A percentile compares a stretch with the other conserved stretches of the same genome.
These are phyloP conservation scores for Desmophyllum pertusum DNA, from an alignment of 92 coral and sea anemone genomes.

Conservation along the genomic window DNA sequence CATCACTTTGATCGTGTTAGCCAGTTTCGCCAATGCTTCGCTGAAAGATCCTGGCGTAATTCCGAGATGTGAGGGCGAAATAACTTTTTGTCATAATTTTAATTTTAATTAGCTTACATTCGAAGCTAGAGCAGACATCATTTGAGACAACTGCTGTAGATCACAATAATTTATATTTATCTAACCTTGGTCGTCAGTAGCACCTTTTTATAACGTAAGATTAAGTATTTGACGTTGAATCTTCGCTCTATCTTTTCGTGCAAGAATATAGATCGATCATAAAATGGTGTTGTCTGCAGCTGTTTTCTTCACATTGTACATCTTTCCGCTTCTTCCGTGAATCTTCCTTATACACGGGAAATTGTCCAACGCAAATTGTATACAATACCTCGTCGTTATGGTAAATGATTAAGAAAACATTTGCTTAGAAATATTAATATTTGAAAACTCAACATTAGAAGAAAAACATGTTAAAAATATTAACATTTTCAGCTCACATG, in stretches of 20 bases:
- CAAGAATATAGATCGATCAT: not conserved
- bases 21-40: conserved; percentile 95
- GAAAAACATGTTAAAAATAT: conserved; percentile 18
- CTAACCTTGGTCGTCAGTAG: not conserved
- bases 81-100: not conserved
- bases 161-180: not conserved
- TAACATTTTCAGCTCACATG: not conserved
- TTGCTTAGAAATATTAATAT: not conserved
- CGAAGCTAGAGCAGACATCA: not conserved
- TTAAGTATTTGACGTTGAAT: not conserved
- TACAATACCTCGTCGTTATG: not conserved
- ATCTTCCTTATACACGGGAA: not conserved
- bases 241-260: not conserved
- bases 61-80: conserved; percentile 76
- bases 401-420: conserved; percentile 12
- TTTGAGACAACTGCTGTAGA: conserved; percentile 10
- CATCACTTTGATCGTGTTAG: conserved; percentile 82
- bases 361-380: conserved; percentile 8
- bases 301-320: not conserved
- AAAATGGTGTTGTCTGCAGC: conserved; percentile 11
- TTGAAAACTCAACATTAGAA: not conserved
- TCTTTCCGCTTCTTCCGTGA: not conserved
- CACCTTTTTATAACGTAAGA: not conserved
- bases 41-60: conserved; percentile 94
- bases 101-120: not conserved